Percentiles rank a stretch among this genome's conserved stretches.
phyloP scores from a whole-genome alignment of 2,888 invertebrate genomes.

The Catocala fraxini region DNA sequence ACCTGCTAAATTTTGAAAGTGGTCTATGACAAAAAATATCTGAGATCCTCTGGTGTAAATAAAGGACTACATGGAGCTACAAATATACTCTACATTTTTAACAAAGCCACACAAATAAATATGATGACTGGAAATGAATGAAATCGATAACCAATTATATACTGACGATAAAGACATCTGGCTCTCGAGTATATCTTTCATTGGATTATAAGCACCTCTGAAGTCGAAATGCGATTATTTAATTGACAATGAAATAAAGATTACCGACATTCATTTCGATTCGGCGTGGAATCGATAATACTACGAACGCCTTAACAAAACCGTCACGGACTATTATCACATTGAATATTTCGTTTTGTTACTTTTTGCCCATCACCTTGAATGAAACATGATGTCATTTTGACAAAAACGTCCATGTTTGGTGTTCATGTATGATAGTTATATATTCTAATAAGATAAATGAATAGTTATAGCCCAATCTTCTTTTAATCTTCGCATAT shows the following conservation, averaged over 20 bases:
- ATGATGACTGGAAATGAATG: no score
- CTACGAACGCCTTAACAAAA: slow-evolving; percentile 60
- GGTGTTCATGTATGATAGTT: slow-evolving; percentile 13
- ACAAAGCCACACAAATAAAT: no score
- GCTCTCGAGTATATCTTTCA: slow-evolving; percentile 44
- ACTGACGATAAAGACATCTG: slow-evolving; percentile 37
- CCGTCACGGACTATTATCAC: slow-evolving; percentile 66
- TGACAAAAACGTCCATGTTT: slow-evolving; percentile 45
- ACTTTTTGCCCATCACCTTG: slow-evolving; percentile 46
- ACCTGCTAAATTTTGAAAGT: no score
- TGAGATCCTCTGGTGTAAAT: no score
- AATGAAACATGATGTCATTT: slow-evolving; percentile 58
- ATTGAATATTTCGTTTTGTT: slow-evolving; percentile 52
- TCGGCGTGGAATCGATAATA: slow-evolving; percentile 74
- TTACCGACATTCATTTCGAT: slow-evolving; percentile 55
- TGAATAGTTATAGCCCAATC: not conserved
- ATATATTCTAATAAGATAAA: not conserved
- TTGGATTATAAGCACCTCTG: slow-evolving; percentile 47
- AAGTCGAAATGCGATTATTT: slow-evolving; percentile 53
- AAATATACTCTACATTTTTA: no score
- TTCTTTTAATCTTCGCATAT: not conserved
- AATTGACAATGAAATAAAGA: slow-evolving; percentile 59
- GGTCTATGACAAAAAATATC: no score
- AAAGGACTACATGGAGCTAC: no score
- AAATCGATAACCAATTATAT: slow-evolving; percentile 33